A percentile compares a stretch with the other conserved stretches of the same genome.
Conservation (phyloP, 2,797 vertebrate species). For the Microctenopoma steveboyesi region DNA sequence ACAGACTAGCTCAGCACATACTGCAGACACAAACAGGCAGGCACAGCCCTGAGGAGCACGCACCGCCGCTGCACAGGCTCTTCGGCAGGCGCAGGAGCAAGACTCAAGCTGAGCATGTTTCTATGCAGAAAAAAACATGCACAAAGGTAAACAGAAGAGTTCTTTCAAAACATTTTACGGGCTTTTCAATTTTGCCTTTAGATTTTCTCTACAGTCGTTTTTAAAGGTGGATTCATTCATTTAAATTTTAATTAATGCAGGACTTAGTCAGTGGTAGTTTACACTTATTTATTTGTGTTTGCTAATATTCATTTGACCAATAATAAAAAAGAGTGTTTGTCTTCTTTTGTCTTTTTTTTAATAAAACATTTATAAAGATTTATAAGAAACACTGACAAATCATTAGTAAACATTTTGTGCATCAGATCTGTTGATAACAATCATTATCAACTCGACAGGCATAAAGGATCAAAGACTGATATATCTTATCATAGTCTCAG, state of each 20-base stretch:
- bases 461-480: neutral
- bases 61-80: conserved; percentile 10
- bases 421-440: neutral
- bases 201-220: neutral
- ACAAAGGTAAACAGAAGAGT: neutral
- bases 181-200: no score
- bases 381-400: neutral
- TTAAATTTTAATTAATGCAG: no score
- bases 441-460: neutral
- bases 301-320: no score
- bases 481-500: neutral
- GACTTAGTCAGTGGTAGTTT: no score
- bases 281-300: no score
- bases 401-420: neutral
- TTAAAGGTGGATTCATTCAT: no score
- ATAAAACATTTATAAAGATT: no score
- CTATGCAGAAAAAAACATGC: no score
- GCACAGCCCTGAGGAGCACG: conserved; percentile 51
- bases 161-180: neutral
- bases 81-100: neutral
- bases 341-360: no score
- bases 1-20: conserved; percentile 79
- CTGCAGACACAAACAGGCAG: conserved; percentile 69
- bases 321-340: no score
- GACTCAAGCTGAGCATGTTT: conserved; percentile 1